Evolutionary conservation across 1,140 invertebrate species (phyloP), one percentile per base, ranked within the genome.

Genomic region (Drosophila santomea): DNA sequence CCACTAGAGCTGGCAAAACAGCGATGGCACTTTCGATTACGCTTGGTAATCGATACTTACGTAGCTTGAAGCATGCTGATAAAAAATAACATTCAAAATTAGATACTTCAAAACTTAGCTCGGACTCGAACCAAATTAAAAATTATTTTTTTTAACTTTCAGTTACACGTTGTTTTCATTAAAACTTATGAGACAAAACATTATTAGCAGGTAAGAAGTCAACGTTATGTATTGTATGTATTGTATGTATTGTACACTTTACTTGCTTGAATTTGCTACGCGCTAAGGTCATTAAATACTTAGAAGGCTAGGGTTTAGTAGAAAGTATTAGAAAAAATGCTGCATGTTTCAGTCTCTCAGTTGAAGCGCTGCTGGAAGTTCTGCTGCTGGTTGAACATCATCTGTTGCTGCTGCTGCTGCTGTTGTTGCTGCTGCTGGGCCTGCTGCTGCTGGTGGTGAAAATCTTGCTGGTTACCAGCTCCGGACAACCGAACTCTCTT

Each of bases 351-450:
- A 80, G 64, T 82, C 63, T 79, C 38, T 78, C 60, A 89, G 74
- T 89, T 89, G 39, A 94, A 94, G 60, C 95, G 91, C 74, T 95
- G 95, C 78, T 95, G 94, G 80, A 95, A 95, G 84, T 94, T 95
- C 63, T 94, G 93, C 69, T 95, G 95, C 80, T 95, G 94, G 48
- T 92, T 93, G 62, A 93, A 95, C 94, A 95, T 94, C 94, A 95
- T 72, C 60, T 90, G 81, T 68, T 86, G 76, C 45, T 91, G 86
- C 28, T 91, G 90, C 38, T 91, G 86, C n/a, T 90, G 88, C 3
- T 82, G 80, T 15, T 83, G 80, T 14, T 83, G 80, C 36, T 88
- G 84, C 7, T 88, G 80, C 32, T 90, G 86, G 25, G 88, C 78
- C 51, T 86, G 86, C 57, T 90, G 86, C 10, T 85, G 84, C 48